Evolutionary conservation across 1,140 invertebrate species (phyloP).

Genomic region (Caenorhabditis brenneri): DNA sequence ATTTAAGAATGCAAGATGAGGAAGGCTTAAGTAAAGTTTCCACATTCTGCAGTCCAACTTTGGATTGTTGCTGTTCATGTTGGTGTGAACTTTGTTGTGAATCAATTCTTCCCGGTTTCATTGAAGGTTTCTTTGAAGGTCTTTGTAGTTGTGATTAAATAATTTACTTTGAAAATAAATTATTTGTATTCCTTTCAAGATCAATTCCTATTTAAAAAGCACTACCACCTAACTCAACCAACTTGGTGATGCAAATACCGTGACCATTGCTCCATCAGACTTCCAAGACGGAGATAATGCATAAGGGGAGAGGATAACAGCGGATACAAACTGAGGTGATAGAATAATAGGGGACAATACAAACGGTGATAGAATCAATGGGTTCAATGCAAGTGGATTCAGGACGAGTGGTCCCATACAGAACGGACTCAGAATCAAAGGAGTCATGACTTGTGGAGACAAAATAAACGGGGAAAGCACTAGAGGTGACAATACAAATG

Average conservation of each 20-base stretch:
- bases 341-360: slow-evolving; percentile 62
- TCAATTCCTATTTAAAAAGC: neutral
- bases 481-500: slow-evolving; percentile 4
- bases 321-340: slow-evolving; percentile 61
- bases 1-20: no score
- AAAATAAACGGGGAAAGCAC: slow-evolving; percentile 54
- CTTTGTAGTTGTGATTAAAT: no score
- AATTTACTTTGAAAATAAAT: no score
- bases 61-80: no score
- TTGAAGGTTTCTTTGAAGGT: no score
- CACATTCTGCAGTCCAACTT: no score
- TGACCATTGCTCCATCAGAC: neutral
- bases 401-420: slow-evolving; percentile 5
- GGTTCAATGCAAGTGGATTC: slow-evolving; percentile 9
- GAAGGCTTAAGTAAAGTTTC: no score
- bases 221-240: slow-evolving; percentile 24
- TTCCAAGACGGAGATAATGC: slow-evolving; percentile 61
- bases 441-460: slow-evolving; percentile 59
- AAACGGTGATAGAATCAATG: slow-evolving; percentile 43
- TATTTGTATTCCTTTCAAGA: no score
- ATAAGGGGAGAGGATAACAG: slow-evolving; percentile 64
- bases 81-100: no score
- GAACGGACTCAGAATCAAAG: slow-evolving; percentile 46
- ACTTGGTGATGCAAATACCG: slow-evolving; percentile 8
- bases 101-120: no score